Evolutionary conservation across 2,113 vertebrate species (phyloP), one percentile per base, ranked within the genome.

Genomic region (Scomber colias): DNA sequence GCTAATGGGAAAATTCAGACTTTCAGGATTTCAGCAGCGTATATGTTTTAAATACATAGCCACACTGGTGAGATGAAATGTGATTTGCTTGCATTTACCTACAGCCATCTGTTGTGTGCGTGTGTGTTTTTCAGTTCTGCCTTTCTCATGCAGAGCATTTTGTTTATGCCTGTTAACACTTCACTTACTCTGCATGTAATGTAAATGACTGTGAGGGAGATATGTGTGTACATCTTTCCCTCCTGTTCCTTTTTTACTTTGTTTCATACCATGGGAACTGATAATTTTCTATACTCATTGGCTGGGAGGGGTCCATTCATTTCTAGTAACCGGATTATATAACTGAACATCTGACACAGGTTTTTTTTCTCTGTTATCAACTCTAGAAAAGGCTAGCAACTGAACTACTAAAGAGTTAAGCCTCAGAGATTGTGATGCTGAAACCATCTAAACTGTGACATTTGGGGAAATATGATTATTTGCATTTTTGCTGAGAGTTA

Each of bases 1-100:
- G 81, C 75, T 91, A 86, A 93, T 88, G 83, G 81, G 82, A 83
- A 86, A 89, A 89, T 57, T 82, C 61, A 75, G 68, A 59, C 56
- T 68, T 51, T 40, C 7, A 8, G 78, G 68, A 56, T 83, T 71
- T 77, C 40, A 75, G 82, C 46, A 75, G 72, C 13, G 10, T 19
- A 35, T 87, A 82, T 79, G 77, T 79, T 83, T 83, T 82, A 84
- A 87, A 85, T 67, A 80, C 71, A 71, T 31, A 49, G 50, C 72
- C 81, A 50, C 76, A 67, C 51, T 40, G 50, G 54, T 70, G 71
- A 86, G 81, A 51, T 67, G 72, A 78, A 89, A 80, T 86, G 77
- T 57, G 61, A 74, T 72, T 84, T 1, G 1, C 21, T 40, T 62
- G 59, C 15, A 0, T 72, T 71, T 77, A 59, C 16, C 44, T 63